Evolutionary conservation across 2,888 invertebrate genomes (phyloP), one percentile per base, ranked within the genome.

Genomic region (Drosophila rellima): DNA sequence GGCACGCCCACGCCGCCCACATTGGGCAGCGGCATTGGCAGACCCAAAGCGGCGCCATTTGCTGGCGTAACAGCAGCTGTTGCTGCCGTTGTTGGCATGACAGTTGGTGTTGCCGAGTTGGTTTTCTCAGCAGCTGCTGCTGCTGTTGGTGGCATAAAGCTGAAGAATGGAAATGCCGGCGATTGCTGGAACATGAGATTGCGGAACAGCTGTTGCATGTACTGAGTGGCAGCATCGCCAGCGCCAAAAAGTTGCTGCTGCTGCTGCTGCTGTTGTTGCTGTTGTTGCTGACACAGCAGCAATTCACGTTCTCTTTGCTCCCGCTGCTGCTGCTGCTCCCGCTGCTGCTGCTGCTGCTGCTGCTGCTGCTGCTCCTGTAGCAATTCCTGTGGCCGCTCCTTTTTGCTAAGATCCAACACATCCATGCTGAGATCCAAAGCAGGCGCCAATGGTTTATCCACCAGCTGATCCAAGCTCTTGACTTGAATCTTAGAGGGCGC

Each of bases 381-480:
- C 48, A 29, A 10, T 35, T 54, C 44, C 31, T 62, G 61, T 26
- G 57, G 79, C 64, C 0, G 94, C 95, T 35, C 35, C 92, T 97
- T 97, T 90, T 96, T 96, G 90, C 97, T 97, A 72, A 97, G 94
- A 93, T 97, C 97, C 47, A 97, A 93, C 4, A 96, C 97, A 91
- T 96, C 96, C 92, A 95, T 96, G 60, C 95, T 95, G 26, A 96
- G 93, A 92, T 97, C 96, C 59, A 96, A 94, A 0, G 96, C 90
- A 0, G 94, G 94, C 0, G 95, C 50, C 20, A 39, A 1, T 0
- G 90, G 79, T 50, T 91, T 92, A 45, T 92, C 92, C 62, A 92
- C 95, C 48, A 95, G 88, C 62, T 94, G 94, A 45, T 95, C 95
- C 39, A 95, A 93, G 70, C 94, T 95, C 90, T 95, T 95, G 0